A percentile compares a stretch with the other conserved stretches of the same genome.
Conservation (phyloP, 2,113 vertebrate genomes). For the Leptocoma aspasia region DNA sequence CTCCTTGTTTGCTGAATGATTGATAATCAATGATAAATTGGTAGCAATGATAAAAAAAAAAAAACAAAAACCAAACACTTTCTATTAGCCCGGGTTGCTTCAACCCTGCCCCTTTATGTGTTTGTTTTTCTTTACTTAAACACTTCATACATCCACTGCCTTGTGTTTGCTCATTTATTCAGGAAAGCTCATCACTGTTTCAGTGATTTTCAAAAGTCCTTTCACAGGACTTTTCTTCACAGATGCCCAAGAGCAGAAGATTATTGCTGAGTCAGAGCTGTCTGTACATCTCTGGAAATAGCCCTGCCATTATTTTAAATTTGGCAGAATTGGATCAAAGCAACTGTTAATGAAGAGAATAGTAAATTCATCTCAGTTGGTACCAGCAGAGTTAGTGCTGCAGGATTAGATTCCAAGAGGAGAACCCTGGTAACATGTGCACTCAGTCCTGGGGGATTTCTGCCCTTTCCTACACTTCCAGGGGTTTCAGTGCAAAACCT, state of each 20-base stretch:
- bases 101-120: neutral
- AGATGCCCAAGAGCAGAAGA: neutral
- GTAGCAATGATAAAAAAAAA: neutral
- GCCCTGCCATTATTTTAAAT: neutral
- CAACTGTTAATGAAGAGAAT: too few relatives aligned
- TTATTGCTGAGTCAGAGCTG: neutral
- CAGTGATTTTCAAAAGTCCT: neutral
- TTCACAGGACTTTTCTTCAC: neutral
- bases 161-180: neutral
- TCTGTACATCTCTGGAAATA: neutral
- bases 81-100: neutral
- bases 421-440: neutral
- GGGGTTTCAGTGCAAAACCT: neutral
- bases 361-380: neutral
- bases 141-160: fast-evolving
- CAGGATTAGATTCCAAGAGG: neutral
- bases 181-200: neutral
- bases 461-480: neutral
- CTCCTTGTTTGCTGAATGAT: neutral
- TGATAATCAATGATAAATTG: neutral
- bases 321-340: neutral
- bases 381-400: neutral
- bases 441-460: neutral
- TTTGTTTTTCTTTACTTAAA: neutral
- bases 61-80: too few relatives aligned